phyloP scores from a whole-genome alignment of 2,797 vertebrate species.

The Mionectes olivaceus region DNA sequence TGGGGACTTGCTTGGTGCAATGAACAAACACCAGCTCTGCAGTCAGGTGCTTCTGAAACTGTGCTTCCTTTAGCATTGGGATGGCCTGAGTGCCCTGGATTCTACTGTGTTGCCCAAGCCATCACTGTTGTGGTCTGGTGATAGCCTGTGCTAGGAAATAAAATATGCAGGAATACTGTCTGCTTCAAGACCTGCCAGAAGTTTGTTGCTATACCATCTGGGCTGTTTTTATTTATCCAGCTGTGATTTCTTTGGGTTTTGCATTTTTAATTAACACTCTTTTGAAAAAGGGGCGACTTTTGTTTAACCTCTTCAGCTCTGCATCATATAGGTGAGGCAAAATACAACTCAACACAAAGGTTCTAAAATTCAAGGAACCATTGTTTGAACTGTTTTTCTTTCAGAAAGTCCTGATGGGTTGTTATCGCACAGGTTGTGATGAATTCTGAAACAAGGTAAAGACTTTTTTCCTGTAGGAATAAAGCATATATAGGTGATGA shows the following conservation, averaged over 20 bases:
- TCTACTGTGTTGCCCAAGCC: not conserved
- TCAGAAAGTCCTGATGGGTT: not conserved
- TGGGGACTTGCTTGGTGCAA: not conserved
- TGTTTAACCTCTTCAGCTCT: constrained; percentile 58
- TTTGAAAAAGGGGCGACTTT: constrained; percentile 60
- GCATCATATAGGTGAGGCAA: not conserved
- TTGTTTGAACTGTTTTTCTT: not conserved
- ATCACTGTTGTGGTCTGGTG: not conserved
- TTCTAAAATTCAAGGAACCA: not conserved
- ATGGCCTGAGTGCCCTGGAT: not conserved
- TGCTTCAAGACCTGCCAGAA: constrained; percentile 74
- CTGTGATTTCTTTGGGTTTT: constrained; percentile 77
- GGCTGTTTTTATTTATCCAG: constrained; percentile 78
- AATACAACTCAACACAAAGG: not conserved
- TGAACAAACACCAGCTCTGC: not conserved
- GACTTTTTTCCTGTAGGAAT: not conserved
- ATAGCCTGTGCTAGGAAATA: constrained; percentile 51
- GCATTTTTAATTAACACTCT: constrained; percentile 78
- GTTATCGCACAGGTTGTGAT: not conserved
- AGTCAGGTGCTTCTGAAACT: not conserved
- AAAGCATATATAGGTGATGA: not conserved
- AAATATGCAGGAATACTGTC: constrained; percentile 77
- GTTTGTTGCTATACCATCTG: constrained; percentile 76
- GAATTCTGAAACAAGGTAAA: not conserved
- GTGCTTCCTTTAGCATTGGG: not conserved